These are phyloP conservation scores for Lissocephala sabroskyi DNA, from an alignment of 2,888 invertebrate species.

Conservation along the genomic window DNA sequence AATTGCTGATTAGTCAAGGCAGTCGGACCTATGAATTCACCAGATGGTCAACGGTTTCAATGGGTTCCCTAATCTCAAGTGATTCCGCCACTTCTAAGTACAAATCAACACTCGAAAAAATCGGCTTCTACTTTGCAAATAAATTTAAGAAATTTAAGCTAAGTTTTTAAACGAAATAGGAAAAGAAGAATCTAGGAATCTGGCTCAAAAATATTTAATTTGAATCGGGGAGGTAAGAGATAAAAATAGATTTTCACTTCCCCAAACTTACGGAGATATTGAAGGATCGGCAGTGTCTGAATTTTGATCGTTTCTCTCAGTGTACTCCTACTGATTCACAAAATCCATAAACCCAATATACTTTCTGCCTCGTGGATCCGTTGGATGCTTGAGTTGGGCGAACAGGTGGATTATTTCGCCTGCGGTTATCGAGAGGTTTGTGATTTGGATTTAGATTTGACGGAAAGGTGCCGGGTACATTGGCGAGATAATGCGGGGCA, in stretches of 20 bases:
- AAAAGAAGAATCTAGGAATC: not conserved
- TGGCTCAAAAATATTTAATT: not conserved
- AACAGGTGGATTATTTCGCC: slow-evolving; percentile 39
- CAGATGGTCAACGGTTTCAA: slow-evolving; percentile 45
- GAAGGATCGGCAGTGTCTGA: too few relatives aligned
- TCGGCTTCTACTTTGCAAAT: not conserved
- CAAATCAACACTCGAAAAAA: slow-evolving; percentile 30
- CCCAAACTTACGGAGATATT: too few relatives aligned
- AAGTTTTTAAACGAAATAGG: too few relatives aligned
- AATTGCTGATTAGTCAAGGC: slow-evolving; percentile 37
- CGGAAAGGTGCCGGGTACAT: not conserved
- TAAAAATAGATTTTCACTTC: too few relatives aligned
- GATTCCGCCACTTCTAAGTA: slow-evolving; percentile 23
- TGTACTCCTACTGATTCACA: too few relatives aligned
- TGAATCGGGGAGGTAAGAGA: not conserved
- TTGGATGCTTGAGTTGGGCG: not conserved
- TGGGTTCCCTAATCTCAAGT: slow-evolving; percentile 9
- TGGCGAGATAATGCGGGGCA: not conserved
- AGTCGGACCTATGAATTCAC: slow-evolving; percentile 28
- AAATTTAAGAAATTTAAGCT: not conserved
- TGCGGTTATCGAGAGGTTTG: slow-evolving; percentile 13
- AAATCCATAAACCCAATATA: too few relatives aligned
- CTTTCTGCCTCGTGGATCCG: too few relatives aligned
- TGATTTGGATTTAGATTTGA: slow-evolving; percentile 26
- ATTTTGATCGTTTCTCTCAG: too few relatives aligned